Percentiles rank a stretch among this genome's conserved stretches.
phyloP scores from a whole-genome alignment of 1,140 invertebrate species.

The Apis mellifera region Amel_HAv3.1 CM009943.2:5476501-5477000 shows the following conservation, averaged over 20 bases:
- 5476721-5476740: conserved; percentile 8
- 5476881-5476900: conserved; percentile 54
- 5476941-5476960: conserved; percentile 12
- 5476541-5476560: no score
- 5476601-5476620: conserved; percentile 45
- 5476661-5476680: conserved; percentile 67
- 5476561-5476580: conserved; percentile 37
- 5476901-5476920: conserved; percentile 26
- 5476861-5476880: background rate
- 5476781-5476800: background rate
- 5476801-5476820: background rate
- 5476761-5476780: background rate
- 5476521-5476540: conserved; percentile 38
- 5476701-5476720: background rate
- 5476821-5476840: background rate
- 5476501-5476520: conserved; percentile 69
- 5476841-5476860: background rate
- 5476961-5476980: conserved; percentile 60
- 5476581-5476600: conserved; percentile 4
- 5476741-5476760: background rate
- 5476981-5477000: conserved; percentile 37
- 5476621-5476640: conserved; percentile 71
- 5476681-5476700: conserved; percentile 61
- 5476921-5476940: background rate
- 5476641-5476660: conserved; percentile 60